Evolutionary conservation across 2,888 invertebrate species (phyloP).

Genomic region (Trypoxylon attenuatum): DNA sequence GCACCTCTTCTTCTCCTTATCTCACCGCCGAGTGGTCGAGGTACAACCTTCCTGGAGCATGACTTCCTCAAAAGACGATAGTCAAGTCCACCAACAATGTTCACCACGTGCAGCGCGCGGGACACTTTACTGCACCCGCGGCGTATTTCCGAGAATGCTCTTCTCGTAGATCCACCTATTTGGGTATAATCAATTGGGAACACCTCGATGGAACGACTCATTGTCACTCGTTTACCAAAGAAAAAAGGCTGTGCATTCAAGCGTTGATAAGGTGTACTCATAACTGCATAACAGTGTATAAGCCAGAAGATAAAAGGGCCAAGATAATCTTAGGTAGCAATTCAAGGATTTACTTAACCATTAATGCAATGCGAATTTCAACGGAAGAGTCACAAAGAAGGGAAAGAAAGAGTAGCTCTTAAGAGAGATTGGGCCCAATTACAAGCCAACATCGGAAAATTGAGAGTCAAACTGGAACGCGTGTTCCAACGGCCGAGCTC

Average conservation of each 20-base stretch:
- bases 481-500: conserved; percentile 5
- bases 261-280: too few species aligned
- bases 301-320: too few species aligned
- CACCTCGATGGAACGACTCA: too few species aligned
- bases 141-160: conserved; percentile 9
- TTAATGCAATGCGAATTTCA: too few species aligned
- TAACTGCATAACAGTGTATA: too few species aligned
- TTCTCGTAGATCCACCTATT: conserved; percentile 12
- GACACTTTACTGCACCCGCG: conserved; percentile 2
- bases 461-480: conserved; percentile 19
- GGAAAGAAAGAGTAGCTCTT: neutral
- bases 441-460: conserved; percentile 1
- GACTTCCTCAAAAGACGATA: conserved; percentile 43
- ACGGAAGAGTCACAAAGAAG: too few species aligned
- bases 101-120: neutral
- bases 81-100: conserved; percentile 28
- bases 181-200: neutral
- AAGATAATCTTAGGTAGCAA: too few species aligned
- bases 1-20: conserved; percentile 37
- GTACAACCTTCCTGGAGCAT: conserved; percentile 20
- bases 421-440: neutral
- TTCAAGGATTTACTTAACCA: too few species aligned
- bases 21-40: conserved; percentile 12
- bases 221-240: too few species aligned
- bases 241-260: too few species aligned